phyloP scores from a whole-genome alignment of 2,797 vertebrate species.

The Chloroceryle amazona region DNA sequence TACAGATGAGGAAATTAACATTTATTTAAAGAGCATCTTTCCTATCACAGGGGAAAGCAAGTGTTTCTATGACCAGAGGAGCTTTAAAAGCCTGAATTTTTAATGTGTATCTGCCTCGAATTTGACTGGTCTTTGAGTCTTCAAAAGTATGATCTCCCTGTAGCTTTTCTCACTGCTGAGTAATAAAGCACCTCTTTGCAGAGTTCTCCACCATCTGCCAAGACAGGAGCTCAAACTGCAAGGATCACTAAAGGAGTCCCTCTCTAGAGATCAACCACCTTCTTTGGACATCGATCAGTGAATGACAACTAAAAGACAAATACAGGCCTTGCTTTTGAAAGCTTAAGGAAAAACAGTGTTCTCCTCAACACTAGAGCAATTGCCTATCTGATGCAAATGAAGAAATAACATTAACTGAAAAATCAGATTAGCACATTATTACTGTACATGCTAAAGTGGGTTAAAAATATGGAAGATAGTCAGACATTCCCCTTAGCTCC shows the following conservation, averaged over 20 bases:
- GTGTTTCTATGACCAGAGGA: neutral
- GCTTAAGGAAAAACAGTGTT: neutral
- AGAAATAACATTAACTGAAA: neutral
- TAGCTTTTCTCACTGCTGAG: neutral
- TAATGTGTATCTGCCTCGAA: neutral
- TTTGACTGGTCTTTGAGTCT: neutral
- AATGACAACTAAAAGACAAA: neutral
- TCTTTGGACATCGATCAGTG: neutral
- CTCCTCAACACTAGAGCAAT: neutral
- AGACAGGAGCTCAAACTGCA: neutral
- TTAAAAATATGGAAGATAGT: neutral
- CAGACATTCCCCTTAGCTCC: neutral
- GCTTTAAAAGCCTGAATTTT: neutral
- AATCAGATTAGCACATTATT: neutral
- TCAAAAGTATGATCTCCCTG: neutral
- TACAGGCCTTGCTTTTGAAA: neutral
- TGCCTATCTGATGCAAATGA: neutral
- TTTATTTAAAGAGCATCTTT: neutral
- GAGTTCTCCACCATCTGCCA: neutral
- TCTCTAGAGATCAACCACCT: neutral
- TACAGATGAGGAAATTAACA: neutral
- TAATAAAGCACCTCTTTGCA: neutral
- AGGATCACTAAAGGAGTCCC: neutral
- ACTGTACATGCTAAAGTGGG: fast-evolving
- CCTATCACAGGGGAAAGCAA: neutral